phyloP scores from a whole-genome alignment of 2,888 invertebrate genomes.

The Pristionchus maxplancki region DNA sequence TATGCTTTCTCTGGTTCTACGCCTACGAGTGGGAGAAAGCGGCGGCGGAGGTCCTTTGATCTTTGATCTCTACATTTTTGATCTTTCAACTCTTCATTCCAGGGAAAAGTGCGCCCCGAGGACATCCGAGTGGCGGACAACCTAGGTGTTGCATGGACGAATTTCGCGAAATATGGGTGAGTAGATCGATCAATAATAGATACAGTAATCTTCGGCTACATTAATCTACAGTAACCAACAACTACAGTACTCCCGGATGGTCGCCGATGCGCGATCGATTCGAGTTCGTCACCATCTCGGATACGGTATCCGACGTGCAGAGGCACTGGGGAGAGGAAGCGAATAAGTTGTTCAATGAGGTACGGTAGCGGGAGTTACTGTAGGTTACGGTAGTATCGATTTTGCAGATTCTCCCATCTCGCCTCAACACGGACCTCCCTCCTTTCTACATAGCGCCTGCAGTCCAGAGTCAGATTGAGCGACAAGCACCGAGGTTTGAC shows the following conservation, averaged over 20 bases:
- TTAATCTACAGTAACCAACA: neutral
- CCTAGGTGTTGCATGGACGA: neutral
- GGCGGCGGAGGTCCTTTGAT: neutral
- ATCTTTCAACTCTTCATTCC: neutral
- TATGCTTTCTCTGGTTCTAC: constrained; percentile 47
- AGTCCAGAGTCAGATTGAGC: neutral
- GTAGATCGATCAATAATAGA: too few relatives aligned
- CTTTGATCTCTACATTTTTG: neutral
- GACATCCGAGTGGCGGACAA: neutral
- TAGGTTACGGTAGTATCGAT: too few relatives aligned
- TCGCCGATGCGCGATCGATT: constrained; percentile 6
- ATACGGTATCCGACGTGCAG: neutral
- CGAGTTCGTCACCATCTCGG: neutral
- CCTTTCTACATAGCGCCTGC: neutral
- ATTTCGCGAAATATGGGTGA: constrained; percentile 45
- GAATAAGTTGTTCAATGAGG: constrained; percentile 17
- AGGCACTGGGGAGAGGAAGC: neutral
- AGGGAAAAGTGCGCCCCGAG: neutral
- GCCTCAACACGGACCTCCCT: neutral
- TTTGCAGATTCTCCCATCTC: neutral
- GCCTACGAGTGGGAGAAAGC: constrained; percentile 24
- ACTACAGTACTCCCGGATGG: constrained; percentile 16
- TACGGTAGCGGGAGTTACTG: too few relatives aligned
- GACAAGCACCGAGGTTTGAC: neutral
- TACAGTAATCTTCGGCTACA: too few relatives aligned